Evolutionary conservation across 2,113 vertebrate genomes (phyloP), one percentile per base, ranked within the genome.

Genomic region (Indicator indicator): DNA sequence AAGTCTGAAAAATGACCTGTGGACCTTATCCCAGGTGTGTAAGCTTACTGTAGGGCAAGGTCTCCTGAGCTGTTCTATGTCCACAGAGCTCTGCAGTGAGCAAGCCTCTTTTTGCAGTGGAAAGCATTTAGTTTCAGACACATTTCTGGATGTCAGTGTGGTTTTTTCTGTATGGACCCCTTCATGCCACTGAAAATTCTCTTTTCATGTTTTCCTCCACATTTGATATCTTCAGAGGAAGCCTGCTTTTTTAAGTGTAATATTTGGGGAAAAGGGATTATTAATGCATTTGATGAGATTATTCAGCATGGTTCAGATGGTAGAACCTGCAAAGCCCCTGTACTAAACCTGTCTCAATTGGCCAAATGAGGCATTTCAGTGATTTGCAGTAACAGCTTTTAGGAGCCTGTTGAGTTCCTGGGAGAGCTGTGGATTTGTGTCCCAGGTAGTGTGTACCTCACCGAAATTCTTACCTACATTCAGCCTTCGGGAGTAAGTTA

Each of bases 371-470:
- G 15, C 27, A 40, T 60, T 60, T 56, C 5, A 15, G 12, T 48
- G 19, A 38, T 68, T 68, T 38, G 2, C 36, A 28, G 3, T 38
- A 67, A 55, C 14, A 56, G 13, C 9, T 78, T 3, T 3, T 20
- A 48, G 38, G 17, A 64, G 30, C 26, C 28, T 69, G 13, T 70
- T 46, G 74, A 62, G 24, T 55, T 64, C 14, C 56, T 82, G 63
- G 13, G 32, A 20, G 7, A 67, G 12, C 18, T 70, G 33, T 76
- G 64, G 42, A 17, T 92, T 44, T 65, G 4, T 83, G 28, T 83
- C n/a, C 32, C 5, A 9, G 17, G 27, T n/a, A 55, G 14, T 2
- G 0, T 0, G 0, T 17, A 3, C 17, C 10, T 78, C 24, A 32
- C 17, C 28, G 44, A 11, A 63, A 55, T 52, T 72, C 54, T 59